Base-by-base conservation (phyloP, 1,140 invertebrate species). In the Sarcophaga peregrina region DNA sequence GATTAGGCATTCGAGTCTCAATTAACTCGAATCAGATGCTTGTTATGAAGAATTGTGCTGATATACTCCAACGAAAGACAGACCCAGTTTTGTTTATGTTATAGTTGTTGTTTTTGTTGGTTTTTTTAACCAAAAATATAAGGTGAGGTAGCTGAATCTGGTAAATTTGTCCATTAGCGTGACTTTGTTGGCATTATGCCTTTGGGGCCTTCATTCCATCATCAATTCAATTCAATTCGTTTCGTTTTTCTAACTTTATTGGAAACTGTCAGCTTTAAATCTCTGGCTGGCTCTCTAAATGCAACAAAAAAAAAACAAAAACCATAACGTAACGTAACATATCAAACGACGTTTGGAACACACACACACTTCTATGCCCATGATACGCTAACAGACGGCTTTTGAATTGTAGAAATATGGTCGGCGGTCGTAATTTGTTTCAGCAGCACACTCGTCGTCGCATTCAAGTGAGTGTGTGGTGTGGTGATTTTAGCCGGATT, bases 141-240 rank as follows among this genome's bases (percentile, higher is more conserved):
- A 78, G 47, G 62, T 78, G 75, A 78, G 75, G 75, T 78, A 78
- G 75, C 47, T 52, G 50, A 78, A 78, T 52, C 47, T 78, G 25
- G 17, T 52, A 78, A 78, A 78, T 78, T 78, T 25, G 48, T 78
- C 75, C 75, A 78, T 78, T 78, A 78, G 75, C 75, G 75, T 78
- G 75, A 78, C 75, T 78, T 78, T 78, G 47, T 48, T 78, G 48
- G 75, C 75, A 20, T 78, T 50, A 20, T 50, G 75, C 47, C 75
- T 78, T 78, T 78, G 75, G 48, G 75, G 75, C 48, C 75, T 78
- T 50, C 75, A 78, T 78, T 50, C 75, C 47, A 46, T 78, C 75
- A 50, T 48, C 75, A 78, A 50, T 68, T 68, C n/a, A 68, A 20
- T 68, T 58, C 54, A 13, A 37, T 37, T 37, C 7, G 7, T 58